Conservation (phyloP, 2,888 invertebrate genomes). For the Diogma glabrata region DNA sequence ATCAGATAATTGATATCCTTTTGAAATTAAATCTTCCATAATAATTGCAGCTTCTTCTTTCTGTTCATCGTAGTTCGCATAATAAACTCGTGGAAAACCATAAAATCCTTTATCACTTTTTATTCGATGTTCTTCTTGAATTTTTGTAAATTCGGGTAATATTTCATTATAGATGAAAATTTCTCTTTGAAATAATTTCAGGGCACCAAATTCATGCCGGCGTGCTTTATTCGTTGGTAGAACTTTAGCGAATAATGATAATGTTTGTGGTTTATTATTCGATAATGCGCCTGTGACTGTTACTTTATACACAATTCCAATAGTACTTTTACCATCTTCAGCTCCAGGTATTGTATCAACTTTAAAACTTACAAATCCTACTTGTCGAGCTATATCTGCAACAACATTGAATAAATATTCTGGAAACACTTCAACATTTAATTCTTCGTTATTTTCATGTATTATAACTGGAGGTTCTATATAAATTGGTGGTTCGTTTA, state of each 20-base stretch:
- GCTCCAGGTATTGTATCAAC: constrained; percentile 8
- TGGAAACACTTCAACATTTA: constrained; percentile 4
- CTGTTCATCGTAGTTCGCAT: constrained; percentile 9
- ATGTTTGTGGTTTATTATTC: background rate
- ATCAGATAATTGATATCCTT: constrained; percentile 13
- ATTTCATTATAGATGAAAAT: constrained; percentile 14
- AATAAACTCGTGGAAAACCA: constrained; percentile 15
- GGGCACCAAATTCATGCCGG: constrained; percentile 12
- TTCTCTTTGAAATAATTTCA: constrained; percentile 16
- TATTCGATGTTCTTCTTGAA: constrained; percentile 14
- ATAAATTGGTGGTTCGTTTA: too few species aligned
- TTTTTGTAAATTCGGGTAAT: constrained; percentile 14
- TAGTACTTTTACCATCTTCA: constrained; percentile 13
- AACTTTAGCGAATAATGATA: constrained; percentile 12
- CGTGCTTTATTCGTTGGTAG: constrained; percentile 12
- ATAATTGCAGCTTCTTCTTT: constrained; percentile 13
- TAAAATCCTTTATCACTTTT: constrained; percentile 11
- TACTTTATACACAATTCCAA: constrained; percentile 12
- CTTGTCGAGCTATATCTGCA: constrained; percentile 8
- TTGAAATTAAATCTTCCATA: constrained; percentile 15
- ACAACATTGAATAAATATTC: constrained; percentile 1
- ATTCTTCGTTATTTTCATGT: too few species aligned
- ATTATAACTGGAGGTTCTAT: too few species aligned
- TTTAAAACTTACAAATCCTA: constrained; percentile 11
- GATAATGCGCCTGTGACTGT: constrained; percentile 3